Evolutionary conservation across 2,797 vertebrate genomes (phyloP).

Genomic region (Euphonia xanthogaster): DNA sequence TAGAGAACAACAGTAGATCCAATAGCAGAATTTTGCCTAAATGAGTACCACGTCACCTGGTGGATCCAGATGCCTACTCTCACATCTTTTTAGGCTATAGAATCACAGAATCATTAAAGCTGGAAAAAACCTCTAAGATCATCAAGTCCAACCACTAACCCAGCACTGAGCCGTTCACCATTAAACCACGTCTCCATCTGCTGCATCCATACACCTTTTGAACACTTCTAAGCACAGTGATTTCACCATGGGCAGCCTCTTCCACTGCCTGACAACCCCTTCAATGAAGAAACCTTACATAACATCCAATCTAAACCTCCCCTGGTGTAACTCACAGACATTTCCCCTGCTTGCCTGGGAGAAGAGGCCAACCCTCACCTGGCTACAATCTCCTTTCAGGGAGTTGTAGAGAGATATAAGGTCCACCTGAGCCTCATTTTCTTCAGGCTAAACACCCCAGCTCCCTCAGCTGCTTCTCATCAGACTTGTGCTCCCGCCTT

Average conservation of each 20-base stretch:
- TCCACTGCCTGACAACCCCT: not conserved
- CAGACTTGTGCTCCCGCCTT: not conserved
- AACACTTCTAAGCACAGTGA: not conserved
- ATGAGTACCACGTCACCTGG: not conserved
- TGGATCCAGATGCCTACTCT: not conserved
- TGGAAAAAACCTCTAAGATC: not conserved
- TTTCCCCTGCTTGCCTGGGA: not conserved
- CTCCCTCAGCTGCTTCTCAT: not conserved
- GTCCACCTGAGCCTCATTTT: not conserved
- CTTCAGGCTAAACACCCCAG: not conserved
- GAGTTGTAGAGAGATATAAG: not conserved
- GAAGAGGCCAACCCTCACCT: rapidly evolving
- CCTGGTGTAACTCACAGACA: not conserved
- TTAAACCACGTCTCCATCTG: not conserved
- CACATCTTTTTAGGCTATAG: not conserved
- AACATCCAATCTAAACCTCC: not conserved
- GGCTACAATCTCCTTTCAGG: not conserved
- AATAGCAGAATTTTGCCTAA: not conserved
- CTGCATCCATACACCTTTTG: not conserved
- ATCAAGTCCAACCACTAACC: not conserved
- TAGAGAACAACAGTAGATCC: not conserved
- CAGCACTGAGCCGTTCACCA: not conserved
- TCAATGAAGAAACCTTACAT: not conserved
- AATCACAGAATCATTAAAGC: not conserved
- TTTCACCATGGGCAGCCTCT: not conserved